Evolutionary conservation across 2,113 vertebrate species (phyloP), one percentile per base, ranked within the genome.

Genomic region (Ramphastos sulfuratus): DNA sequence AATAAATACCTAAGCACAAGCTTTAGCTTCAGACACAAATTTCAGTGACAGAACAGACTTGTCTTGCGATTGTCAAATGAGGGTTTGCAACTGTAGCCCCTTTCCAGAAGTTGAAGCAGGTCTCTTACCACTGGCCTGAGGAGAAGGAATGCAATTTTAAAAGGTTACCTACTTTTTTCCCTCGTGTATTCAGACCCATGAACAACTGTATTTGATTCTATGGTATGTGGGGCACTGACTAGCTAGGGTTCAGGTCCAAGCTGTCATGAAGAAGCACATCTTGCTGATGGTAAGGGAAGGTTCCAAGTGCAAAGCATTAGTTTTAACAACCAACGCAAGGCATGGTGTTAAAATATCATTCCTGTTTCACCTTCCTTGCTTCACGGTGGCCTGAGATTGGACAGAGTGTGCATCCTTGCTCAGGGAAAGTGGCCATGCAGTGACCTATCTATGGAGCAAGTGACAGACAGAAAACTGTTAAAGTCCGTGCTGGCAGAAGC

Each of bases 141-240:
- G 85, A 91, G 90, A 82, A 82, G 55, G 81, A 86, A 83, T 75
- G 89, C 79, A 92, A 31, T 93, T 91, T 95, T 92, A 56, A 93
- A 93, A 82, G 75, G 70, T 90, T 93, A 73, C 16, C 30, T 63
- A 25, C 54, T 28, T 86, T 61, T 35, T 33, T 1, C 7, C 23
- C 28, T 56, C 71, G 54, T 61, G 58, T 19, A 82, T 76, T n/a
- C 33, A 31, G 61, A 35, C 7, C 63, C 61, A 39, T 6, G 18
- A 93, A 65, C 85, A 96, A 87, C 75, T 96, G 86, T 23, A 82
- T 85, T 89, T 94, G 76, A 90, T 87, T 91, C 89, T 33, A 1
- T 2, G 42, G 50, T 24, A 73, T 54, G 82, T 33, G 70, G 52
- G 74, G 83, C 75, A 64, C 25, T 39, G 75, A 88, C 81, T 89